Conservation (phyloP, 2,797 vertebrate genomes). For the Peromyscus aztecus region DNA sequence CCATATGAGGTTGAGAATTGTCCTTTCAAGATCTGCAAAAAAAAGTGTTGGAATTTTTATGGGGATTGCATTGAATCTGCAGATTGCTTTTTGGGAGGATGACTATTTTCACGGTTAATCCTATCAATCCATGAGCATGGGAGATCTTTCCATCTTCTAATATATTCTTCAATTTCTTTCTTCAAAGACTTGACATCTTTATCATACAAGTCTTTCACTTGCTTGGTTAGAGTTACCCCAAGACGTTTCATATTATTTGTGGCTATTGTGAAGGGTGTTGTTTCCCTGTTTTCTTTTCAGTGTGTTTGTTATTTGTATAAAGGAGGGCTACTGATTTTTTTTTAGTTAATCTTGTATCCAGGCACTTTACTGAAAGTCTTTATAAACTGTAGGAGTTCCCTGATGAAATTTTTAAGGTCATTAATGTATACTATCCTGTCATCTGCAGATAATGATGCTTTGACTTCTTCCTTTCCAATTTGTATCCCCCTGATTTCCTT, state of each 20-base stretch:
- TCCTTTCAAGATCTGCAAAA: not conserved
- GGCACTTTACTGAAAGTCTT: too few species aligned
- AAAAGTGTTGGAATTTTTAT: not conserved
- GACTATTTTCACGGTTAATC: not conserved
- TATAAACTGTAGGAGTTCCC: too few species aligned
- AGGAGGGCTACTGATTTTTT: too few species aligned
- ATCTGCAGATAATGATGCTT: too few species aligned
- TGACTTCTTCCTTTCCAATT: too few species aligned
- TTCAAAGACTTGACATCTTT: not conserved
- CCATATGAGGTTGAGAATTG: not conserved
- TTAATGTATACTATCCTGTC: too few species aligned
- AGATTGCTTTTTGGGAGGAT: not conserved
- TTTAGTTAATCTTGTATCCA: too few species aligned
- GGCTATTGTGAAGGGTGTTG: not conserved
- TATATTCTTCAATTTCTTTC: not conserved
- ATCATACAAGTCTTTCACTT: not conserved
- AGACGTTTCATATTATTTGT: not conserved
- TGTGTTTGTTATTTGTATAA: not conserved
- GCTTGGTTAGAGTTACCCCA: not conserved
- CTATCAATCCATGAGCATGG: not conserved
- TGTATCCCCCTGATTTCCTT: too few species aligned
- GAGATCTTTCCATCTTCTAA: not conserved
- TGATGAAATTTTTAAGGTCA: too few species aligned
- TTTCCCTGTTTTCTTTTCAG: not conserved
- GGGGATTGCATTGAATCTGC: too few species aligned